Conservation (phyloP, 1,140 invertebrate genomes). For the Coenobita brevimanus region DNA sequence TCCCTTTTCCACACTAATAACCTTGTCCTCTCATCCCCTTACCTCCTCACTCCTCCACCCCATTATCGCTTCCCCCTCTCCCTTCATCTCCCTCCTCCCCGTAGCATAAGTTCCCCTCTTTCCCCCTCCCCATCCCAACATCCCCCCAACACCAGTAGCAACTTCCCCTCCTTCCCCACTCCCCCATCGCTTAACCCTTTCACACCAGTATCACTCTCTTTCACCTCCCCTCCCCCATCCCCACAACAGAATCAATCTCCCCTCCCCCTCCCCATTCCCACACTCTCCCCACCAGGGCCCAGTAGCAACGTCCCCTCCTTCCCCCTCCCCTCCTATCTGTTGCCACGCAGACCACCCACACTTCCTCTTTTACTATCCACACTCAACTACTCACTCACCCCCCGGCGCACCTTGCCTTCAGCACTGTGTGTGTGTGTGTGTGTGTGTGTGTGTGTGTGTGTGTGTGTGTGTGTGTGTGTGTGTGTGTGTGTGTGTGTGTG, state of each 20-base stretch:
- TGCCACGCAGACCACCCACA: too few species aligned
- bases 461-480: neutral
- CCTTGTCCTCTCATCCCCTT: too few species aligned
- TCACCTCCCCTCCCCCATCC: neutral
- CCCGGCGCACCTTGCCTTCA: too few species aligned
- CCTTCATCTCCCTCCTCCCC: neutral
- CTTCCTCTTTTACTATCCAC: too few species aligned
- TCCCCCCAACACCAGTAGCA: neutral
- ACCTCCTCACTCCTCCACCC: too few species aligned
- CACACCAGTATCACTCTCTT: neutral
- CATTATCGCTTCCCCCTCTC: neutral
- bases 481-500: neutral
- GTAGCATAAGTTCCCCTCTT: neutral
- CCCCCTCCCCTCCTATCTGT: too few species aligned
- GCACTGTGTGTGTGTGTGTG: neutral
- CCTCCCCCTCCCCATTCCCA: too few species aligned
- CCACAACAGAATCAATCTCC: too few species aligned
- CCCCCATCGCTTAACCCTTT: neutral
- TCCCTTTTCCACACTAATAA: too few species aligned
- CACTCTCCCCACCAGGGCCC: too few species aligned
- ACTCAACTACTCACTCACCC: too few species aligned
- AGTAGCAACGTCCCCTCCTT: too few species aligned
- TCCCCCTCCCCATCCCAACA: constrained; percentile 27
- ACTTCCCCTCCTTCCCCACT: neutral
- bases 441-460: neutral